Evolutionary conservation across 2,888 invertebrate species (phyloP), one percentile per base, ranked within the genome.

Genomic region (Epinotia bilunana): DNA sequence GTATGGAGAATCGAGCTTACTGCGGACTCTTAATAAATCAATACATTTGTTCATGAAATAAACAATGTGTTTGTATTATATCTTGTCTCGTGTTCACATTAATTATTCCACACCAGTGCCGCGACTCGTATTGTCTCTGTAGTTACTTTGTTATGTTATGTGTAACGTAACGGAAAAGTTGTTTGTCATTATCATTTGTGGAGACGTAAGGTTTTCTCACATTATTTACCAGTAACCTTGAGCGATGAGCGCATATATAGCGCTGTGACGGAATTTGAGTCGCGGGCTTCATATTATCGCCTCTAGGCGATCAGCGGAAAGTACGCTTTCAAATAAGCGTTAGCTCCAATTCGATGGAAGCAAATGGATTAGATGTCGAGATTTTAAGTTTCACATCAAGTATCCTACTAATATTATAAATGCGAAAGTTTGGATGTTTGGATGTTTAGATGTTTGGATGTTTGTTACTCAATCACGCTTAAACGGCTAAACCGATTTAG

Each of bases 211-310:
- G 60, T 64, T 63, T 74, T 74, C 74, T 58, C 74, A 74, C 74
- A 74, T 70, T 74, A 23, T 49, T 74, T 58, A 64, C 33, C 55
- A 62, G 33, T 46, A 64, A 12, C 74, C 69, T 74, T 74, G 69
- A 69, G n/a, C 74, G 70, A 70, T 74, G 69, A 69, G n/a, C 74
- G 70, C 62, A 70, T 58, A 49, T 57, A 70, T 70, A 63, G 57
- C 68, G 49, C 16, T 53, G 18, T 43, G 49, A 68, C 62, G 55
- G 39, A 49, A 55, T 49, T 62, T 39, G 28, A 55, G 63, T 69
- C 33, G 58, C 55, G 63, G 46, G 49, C 23, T 57, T 46, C 46
- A 58, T 69, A 63, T 63, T 63, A 23, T 62, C 39, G 28, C 53
- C 58, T 39, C 46, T n/a, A 63, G 46, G 43, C 69, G 46, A 70